Percentiles rank a stretch among this genome's conserved stretches.
phyloP scores from a whole-genome alignment of 1,140 invertebrate genomes.

The Anoplophora glabripennis region DNA sequence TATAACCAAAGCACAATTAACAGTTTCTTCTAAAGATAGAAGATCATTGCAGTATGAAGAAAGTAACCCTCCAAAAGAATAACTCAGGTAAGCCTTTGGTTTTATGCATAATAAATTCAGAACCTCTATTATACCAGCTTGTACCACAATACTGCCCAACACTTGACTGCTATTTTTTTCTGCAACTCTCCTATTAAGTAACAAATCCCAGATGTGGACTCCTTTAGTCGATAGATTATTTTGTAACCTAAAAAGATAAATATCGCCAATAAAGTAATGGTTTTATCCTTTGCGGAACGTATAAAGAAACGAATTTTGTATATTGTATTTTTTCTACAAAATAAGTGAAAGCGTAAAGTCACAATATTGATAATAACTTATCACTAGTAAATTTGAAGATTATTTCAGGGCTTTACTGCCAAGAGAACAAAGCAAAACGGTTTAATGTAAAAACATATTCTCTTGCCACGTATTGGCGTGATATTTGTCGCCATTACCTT shows the following conservation, averaged over 20 bases:
- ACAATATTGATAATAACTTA: too few species aligned
- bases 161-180: slow-evolving; percentile 65
- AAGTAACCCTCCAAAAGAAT: slow-evolving; percentile 76
- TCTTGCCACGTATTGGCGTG: too few species aligned
- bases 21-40: slow-evolving; percentile 75
- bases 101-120: slow-evolving; percentile 61
- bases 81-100: slow-evolving; percentile 74
- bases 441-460: too few species aligned
- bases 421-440: too few species aligned
- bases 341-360: too few species aligned
- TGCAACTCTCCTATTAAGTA: slow-evolving; percentile 36
- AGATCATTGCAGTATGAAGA: slow-evolving; percentile 83
- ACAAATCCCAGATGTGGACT: slow-evolving; percentile 31
- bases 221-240: slow-evolving; percentile 46
- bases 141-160: slow-evolving; percentile 71
- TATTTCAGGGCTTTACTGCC: too few species aligned
- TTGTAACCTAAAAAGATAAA: slow-evolving; percentile 25
- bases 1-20: slow-evolving; percentile 44
- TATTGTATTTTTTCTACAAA: too few species aligned
- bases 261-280: not conserved
- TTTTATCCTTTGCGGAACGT: too few species aligned
- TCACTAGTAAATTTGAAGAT: too few species aligned
- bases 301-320: too few species aligned
- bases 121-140: slow-evolving; percentile 74
- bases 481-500: too few species aligned